Percentiles rank a stretch among this genome's conserved stretches.
These are phyloP conservation scores for Prunella strophiata DNA, from an alignment of 2,797 vertebrate species.

Conservation along the genomic window DNA sequence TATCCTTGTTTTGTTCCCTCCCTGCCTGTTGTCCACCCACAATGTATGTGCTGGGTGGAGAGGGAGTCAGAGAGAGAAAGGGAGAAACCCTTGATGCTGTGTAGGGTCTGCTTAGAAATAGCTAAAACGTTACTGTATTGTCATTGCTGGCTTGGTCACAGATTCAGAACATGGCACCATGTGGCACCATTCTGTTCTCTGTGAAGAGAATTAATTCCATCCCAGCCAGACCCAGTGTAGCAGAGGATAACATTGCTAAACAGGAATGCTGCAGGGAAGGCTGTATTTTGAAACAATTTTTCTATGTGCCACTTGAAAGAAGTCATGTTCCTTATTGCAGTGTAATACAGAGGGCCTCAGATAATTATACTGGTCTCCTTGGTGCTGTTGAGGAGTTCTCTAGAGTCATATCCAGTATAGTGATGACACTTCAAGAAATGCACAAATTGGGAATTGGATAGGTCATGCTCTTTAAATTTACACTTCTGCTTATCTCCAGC, in stretches of 20 bases:
- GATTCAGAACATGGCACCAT: background rate
- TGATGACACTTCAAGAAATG: background rate
- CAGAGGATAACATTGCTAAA: background rate
- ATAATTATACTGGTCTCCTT: background rate
- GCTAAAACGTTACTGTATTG: background rate
- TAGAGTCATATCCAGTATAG: background rate
- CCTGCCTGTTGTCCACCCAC: background rate
- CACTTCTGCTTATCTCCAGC: background rate
- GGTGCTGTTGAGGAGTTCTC: background rate
- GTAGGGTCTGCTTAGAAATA: background rate
- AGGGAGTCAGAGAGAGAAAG: background rate
- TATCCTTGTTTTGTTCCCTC: background rate
- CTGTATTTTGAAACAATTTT: background rate
- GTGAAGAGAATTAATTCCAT: background rate
- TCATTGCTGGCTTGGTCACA: background rate
- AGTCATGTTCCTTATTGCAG: background rate
- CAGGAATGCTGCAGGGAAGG: background rate
- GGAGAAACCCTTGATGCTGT: background rate
- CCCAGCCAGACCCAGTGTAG: background rate
- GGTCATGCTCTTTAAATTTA: background rate
- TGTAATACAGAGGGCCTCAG: background rate
- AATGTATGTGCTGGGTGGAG: fast-evolving
- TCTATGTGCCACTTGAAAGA: background rate
- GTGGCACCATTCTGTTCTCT: background rate
- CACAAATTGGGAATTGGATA: background rate